phyloP scores from a whole-genome alignment of 1,140 invertebrate genomes.

The Metaphire vulgaris region DNA sequence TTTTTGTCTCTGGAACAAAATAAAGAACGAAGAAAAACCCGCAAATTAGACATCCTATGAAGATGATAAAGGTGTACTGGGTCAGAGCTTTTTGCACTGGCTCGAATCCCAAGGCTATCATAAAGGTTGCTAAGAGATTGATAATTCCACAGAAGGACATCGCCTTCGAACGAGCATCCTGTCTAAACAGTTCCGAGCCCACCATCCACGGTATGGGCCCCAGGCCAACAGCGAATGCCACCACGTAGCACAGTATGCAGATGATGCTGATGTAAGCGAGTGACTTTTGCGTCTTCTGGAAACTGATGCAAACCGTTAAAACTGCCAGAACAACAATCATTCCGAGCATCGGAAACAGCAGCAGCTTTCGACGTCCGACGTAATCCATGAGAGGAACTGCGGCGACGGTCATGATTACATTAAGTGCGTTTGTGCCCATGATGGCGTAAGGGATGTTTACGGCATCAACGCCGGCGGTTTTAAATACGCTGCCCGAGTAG shows the following conservation, averaged over 20 bases:
- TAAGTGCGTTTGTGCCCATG: constrained; percentile 74
- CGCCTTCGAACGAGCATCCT: constrained; percentile 88
- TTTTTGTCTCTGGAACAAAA: constrained; percentile 97
- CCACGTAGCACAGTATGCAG: too few relatives aligned
- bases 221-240: too few relatives aligned
- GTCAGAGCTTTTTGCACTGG: constrained; percentile 54
- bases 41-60: constrained; percentile 86
- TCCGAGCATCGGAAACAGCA: not conserved
- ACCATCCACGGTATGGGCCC: constrained; percentile 93
- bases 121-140: constrained; percentile 97
- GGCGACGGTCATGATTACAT: constrained; percentile 78
- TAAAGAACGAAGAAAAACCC: constrained; percentile 97
- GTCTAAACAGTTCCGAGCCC: constrained; percentile 90
- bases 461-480: constrained; percentile 59
- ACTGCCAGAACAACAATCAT: not conserved
- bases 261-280: constrained; percentile 36
- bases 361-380: not conserved
- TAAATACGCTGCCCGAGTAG: constrained; percentile 76
- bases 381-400: constrained; percentile 51
- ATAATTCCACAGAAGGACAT: constrained; percentile 96
- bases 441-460: constrained; percentile 67
- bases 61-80: constrained; percentile 79
- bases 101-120: constrained; percentile 92
- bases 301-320: not conserved
- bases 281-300: not conserved